Evolutionary conservation across 1,140 invertebrate genomes (phyloP).

Genomic region (Kradibia gibbosae): DNA sequence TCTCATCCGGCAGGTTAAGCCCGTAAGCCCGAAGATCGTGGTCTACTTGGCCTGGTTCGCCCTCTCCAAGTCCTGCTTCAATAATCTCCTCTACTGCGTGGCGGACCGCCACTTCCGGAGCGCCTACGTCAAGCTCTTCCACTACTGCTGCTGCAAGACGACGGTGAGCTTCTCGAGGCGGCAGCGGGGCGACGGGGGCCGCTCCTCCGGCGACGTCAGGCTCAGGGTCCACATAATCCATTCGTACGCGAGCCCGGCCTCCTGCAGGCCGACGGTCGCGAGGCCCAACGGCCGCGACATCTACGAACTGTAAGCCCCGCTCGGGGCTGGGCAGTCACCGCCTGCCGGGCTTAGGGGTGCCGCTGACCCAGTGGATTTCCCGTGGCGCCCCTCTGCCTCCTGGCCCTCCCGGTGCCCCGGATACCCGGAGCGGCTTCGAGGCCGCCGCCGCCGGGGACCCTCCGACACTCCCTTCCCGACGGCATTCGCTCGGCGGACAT

Average conservation of each 20-base stretch:
- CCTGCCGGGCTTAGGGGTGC: no score
- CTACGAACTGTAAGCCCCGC: slow-evolving; percentile 72
- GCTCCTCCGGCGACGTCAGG: slow-evolving; percentile 77
- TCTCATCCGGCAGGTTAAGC: slow-evolving; percentile 52
- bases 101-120: slow-evolving; percentile 80
- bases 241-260: slow-evolving; percentile 76
- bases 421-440: no score
- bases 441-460: no score
- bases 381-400: no score
- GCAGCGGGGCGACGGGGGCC: slow-evolving; percentile 71
- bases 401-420: no score
- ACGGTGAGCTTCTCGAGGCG: slow-evolving; percentile 80
- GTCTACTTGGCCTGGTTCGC: slow-evolving; percentile 81
- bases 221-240: slow-evolving; percentile 84
- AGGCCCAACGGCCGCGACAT: slow-evolving; percentile 71
- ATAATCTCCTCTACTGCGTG: slow-evolving; percentile 79
- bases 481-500: no score
- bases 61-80: slow-evolving; percentile 79
- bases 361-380: no score
- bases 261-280: slow-evolving; percentile 64
- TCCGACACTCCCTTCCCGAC: no score
- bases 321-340: no score
- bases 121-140: slow-evolving; percentile 84
- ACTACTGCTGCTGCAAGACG: slow-evolving; percentile 89
- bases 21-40: slow-evolving; percentile 72